Conservation (phyloP, 2,113 vertebrate genomes). For the Helogale parvula region DNA sequence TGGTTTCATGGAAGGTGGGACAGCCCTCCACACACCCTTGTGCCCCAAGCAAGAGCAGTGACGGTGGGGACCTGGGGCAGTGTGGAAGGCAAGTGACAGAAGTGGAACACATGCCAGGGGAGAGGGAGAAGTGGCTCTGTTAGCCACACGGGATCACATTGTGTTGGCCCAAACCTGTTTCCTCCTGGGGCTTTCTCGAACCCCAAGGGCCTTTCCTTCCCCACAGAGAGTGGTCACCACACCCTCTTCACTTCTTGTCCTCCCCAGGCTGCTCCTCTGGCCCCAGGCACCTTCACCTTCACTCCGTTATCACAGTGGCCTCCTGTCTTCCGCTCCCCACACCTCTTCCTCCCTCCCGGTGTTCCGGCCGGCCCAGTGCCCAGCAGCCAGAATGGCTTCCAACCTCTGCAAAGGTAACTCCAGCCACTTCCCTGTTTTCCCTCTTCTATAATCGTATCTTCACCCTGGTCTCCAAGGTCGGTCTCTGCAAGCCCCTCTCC, state of each 20-base stretch:
- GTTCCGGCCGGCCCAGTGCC: not conserved
- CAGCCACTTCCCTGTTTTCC: not conserved
- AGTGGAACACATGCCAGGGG: not conserved
- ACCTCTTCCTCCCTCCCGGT: fast-evolving
- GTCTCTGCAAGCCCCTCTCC: fast-evolving
- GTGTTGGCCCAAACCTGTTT: not conserved
- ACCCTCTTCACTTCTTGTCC: not conserved
- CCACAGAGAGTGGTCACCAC: too few species aligned
- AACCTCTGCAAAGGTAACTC: not conserved
- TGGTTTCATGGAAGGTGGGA: not conserved
- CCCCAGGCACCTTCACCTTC: not conserved
- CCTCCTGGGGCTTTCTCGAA: not conserved
- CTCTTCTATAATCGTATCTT: not conserved
- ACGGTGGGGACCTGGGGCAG: not conserved
- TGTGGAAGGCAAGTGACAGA: not conserved
- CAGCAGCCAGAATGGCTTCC: not conserved
- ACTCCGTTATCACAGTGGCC: not conserved
- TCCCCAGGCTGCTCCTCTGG: too few species aligned
- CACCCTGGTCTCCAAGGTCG: not conserved
- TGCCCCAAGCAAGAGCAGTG: not conserved
- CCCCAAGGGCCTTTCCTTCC: not conserved
- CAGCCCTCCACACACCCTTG: not conserved
- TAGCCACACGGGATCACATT: not conserved
- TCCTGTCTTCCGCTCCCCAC: not conserved
- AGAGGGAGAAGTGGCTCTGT: not conserved